Evolutionary conservation across 2,113 vertebrate genomes (phyloP).

Genomic region (Cathartes aura): DNA sequence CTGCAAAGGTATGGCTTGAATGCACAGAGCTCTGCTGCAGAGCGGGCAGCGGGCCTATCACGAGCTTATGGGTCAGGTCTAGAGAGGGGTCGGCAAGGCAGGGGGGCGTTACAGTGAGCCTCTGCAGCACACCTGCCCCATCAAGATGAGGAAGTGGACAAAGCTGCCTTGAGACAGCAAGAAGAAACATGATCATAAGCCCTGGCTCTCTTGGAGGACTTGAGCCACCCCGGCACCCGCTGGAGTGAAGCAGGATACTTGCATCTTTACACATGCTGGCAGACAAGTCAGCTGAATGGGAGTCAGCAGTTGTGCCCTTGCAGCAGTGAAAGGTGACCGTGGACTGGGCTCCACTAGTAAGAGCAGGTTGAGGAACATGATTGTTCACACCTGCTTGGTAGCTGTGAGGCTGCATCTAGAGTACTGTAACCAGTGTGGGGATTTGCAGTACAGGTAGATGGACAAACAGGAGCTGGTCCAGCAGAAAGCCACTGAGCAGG

Average conservation of each 20-base stretch:
- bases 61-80: background rate
- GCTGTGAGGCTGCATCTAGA: background rate
- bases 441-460: background rate
- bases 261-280: background rate
- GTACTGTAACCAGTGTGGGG: background rate
- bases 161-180: background rate
- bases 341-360: background rate
- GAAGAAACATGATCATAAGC: background rate
- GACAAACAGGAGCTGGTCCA: background rate
- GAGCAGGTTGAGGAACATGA: background rate
- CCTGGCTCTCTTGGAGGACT: background rate
- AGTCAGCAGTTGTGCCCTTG: background rate
- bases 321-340: fast-evolving
- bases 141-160: background rate
- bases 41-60: fast-evolving
- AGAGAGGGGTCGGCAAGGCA: background rate
- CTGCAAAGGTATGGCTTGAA: background rate
- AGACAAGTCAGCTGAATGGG: background rate
- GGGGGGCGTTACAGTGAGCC: background rate
- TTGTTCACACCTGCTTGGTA: background rate
- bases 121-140: background rate
- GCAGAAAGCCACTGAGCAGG: background rate
- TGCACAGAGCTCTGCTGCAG: background rate
- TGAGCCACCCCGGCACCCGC: background rate
- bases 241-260: background rate